Conservation (phyloP, 2,888 invertebrate species). For the Trachelus iudaicus region DNA sequence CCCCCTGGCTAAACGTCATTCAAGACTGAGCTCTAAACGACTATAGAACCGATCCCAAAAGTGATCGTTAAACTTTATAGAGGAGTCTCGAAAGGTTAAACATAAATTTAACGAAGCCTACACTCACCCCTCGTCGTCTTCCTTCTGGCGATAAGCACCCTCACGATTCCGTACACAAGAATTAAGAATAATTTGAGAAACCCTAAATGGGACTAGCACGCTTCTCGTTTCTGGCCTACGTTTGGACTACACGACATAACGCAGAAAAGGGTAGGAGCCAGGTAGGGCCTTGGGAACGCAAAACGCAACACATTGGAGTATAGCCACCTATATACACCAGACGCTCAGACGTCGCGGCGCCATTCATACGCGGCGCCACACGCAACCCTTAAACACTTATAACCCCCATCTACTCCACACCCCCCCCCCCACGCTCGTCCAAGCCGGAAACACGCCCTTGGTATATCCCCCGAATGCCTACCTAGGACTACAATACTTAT, state of each 20-base stretch:
- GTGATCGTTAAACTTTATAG: constrained; percentile 51
- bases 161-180: not conserved
- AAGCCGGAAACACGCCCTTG: not conserved
- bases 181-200: not conserved
- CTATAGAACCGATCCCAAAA: constrained; percentile 48
- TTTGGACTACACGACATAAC: not conserved
- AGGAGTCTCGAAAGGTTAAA: constrained; percentile 42
- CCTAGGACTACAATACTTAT: not conserved
- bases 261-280: not conserved
- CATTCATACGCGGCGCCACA: constrained; percentile 60
- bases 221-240: not conserved
- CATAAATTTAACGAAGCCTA: not conserved
- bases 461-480: not conserved
- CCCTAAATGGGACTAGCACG: not conserved
- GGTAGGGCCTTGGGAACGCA: not conserved
- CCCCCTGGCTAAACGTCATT: not conserved
- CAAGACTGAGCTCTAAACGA: not conserved
- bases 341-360: constrained; percentile 62
- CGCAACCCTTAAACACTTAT: constrained; percentile 57
- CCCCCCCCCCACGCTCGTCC: not conserved
- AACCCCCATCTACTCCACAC: constrained; percentile 30
- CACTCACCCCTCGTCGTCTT: not conserved
- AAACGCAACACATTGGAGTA: not conserved
- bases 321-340: not conserved
- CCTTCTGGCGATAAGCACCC: not conserved